Percentiles rank a stretch among this genome's conserved stretches.
Evolutionary conservation across 2,113 vertebrate genomes (phyloP).

Genomic region (Gasterosteus aculeatus): DNA sequence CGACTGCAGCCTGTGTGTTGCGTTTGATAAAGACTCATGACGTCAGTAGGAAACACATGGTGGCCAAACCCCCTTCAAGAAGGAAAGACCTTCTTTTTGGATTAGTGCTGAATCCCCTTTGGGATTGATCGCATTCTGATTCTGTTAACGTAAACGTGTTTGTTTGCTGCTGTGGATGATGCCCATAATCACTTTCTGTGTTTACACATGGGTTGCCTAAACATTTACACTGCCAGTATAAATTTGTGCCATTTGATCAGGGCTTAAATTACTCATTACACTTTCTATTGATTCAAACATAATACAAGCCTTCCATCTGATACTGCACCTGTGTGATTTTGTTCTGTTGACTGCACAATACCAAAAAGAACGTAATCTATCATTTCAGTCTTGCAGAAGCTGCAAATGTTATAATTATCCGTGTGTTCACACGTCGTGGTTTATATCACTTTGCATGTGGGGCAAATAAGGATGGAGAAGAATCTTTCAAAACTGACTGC

Average conservation of each 20-base stretch:
- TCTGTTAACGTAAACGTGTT: constrained; percentile 28
- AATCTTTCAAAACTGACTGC: neutral
- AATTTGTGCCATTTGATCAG: constrained; percentile 25
- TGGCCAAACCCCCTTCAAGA: neutral
- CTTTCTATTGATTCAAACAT: constrained; percentile 47
- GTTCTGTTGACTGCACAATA: constrained; percentile 37
- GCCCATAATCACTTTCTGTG: constrained; percentile 33
- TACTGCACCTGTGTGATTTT: constrained; percentile 56
- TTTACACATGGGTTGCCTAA: constrained; percentile 42
- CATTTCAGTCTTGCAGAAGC: constrained; percentile 28
- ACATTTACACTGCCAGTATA: constrained; percentile 32
- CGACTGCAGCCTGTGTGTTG: neutral
- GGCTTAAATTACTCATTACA: constrained; percentile 52
- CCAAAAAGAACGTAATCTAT: constrained; percentile 57
- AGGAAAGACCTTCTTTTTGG: neutral
- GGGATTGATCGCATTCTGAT: constrained; percentile 11
- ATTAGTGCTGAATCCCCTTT: neutral
- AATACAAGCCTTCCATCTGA: constrained; percentile 50
- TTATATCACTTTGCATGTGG: constrained; percentile 10
- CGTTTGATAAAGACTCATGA: neutral
- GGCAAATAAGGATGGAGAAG: constrained; percentile 4
- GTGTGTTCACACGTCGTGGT: constrained; percentile 26
- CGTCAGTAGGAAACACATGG: neutral
- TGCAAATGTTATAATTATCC: constrained; percentile 34
- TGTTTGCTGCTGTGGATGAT: constrained; percentile 33